Conservation (phyloP, 2,113 vertebrate species). For the Crypturellus undulatus region DNA sequence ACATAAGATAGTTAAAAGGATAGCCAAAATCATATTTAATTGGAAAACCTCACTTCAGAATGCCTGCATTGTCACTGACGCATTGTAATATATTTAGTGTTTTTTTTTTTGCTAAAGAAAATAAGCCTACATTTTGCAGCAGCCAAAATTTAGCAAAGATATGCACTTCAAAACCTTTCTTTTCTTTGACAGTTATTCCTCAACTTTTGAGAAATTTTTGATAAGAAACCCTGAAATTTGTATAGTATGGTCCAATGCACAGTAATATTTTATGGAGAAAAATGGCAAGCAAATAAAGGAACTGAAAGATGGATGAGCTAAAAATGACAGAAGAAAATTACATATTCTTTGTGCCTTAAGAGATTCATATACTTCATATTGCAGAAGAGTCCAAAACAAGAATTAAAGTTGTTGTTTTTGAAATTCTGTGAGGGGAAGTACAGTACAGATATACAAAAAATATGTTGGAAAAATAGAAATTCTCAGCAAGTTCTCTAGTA, state of each 20-base stretch:
- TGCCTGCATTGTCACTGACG: not conserved
- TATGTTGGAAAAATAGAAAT: not conserved
- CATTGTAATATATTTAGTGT: not conserved
- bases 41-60: not conserved
- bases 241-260: not conserved
- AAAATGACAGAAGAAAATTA: constrained; percentile 9
- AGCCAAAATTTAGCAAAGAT: not conserved
- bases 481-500: not conserved
- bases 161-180: not conserved
- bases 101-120: not conserved
- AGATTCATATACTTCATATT: not conserved
- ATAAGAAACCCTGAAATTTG: not conserved
- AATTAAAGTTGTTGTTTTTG: not conserved
- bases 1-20: not conserved
- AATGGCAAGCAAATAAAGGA: constrained; percentile 11
- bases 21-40: not conserved
- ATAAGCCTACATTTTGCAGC: not conserved
- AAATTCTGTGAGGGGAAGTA: not conserved
- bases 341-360: not conserved
- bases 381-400: not conserved
- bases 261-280: constrained; percentile 1
- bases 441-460: not conserved
- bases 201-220: not conserved
- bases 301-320: not conserved
- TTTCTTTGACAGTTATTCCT: not conserved